These are phyloP conservation scores for Periplaneta americana DNA, from an alignment of 1,140 invertebrate genomes.

Conservation along the genomic window DNA sequence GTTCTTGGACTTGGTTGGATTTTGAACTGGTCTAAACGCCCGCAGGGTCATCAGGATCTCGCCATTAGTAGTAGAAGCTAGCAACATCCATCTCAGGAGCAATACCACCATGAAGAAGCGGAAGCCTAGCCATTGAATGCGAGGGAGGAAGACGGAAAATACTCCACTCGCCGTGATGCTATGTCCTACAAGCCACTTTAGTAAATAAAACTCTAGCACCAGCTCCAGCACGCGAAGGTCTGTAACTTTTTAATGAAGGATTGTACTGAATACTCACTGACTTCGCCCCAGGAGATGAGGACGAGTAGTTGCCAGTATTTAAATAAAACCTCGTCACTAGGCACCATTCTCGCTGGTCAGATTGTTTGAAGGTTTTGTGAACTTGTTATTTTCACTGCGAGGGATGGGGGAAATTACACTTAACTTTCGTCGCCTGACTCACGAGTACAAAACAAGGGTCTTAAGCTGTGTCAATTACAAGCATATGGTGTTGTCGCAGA, in stretches of 20 bases:
- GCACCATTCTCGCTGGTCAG: neutral
- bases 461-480: too few relatives aligned
- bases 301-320: neutral
- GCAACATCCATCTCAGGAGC: neutral
- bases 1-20: neutral
- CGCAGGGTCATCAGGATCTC: neutral
- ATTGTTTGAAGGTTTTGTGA: neutral
- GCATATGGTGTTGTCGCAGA: too few relatives aligned
- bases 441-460: too few relatives aligned
- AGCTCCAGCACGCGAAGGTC: neutral
- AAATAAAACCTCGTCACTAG: neutral
- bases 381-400: too few relatives aligned
- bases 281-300: neutral
- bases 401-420: too few relatives aligned
- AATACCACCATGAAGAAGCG: neutral
- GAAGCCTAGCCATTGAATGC: neutral
- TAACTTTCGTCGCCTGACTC: too few relatives aligned
- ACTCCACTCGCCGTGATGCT: neutral
- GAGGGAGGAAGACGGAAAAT: neutral
- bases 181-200: neutral
- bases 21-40: neutral
- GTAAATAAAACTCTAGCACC: neutral
- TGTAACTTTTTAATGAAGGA: neutral
- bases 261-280: too few relatives aligned
- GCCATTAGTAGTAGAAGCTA: neutral